Evolutionary conservation across 2,113 vertebrate species (phyloP).

Genomic region (Austrofundulus limnaeus): DNA sequence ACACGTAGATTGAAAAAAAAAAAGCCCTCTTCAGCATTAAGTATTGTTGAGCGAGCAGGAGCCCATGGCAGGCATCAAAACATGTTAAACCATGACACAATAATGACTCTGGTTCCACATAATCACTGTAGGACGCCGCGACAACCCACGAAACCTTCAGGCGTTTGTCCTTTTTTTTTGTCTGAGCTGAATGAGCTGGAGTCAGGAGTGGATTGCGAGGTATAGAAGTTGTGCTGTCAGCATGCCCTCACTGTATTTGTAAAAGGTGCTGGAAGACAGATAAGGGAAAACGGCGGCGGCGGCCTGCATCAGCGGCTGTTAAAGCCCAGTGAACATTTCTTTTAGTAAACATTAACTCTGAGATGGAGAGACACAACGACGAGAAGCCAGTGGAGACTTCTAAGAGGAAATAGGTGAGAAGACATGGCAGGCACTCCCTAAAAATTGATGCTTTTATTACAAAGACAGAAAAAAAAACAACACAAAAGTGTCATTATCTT

Average conservation of each 20-base stretch:
- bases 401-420: conserved; percentile 7
- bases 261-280: conserved; percentile 51
- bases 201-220: conserved; percentile 13
- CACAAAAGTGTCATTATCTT: conserved; percentile 19
- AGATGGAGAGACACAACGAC: neutral
- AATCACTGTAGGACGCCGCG: conserved; percentile 45
- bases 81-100: conserved; percentile 42
- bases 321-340: conserved; percentile 18
- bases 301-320: conserved; percentile 1
- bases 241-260: conserved; percentile 7
- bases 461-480: conserved; percentile 1
- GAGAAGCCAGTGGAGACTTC: conserved; percentile 6
- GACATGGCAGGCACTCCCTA: conserved; percentile 33
- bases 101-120: conserved; percentile 38
- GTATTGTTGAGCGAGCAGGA: conserved; percentile 8
- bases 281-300: conserved; percentile 34
- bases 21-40: neutral
- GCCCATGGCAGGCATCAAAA: conserved; percentile 23
- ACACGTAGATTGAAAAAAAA: too few species aligned
- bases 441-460: conserved; percentile 32
- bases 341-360: conserved; percentile 5
- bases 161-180: conserved; percentile 25
- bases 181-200: conserved; percentile 18
- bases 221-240: conserved; percentile 35
- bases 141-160: conserved; percentile 25